Evolutionary conservation across 2,113 vertebrate species (phyloP), one percentile per base, ranked within the genome.

Genomic region (Xenopus borealis): DNA sequence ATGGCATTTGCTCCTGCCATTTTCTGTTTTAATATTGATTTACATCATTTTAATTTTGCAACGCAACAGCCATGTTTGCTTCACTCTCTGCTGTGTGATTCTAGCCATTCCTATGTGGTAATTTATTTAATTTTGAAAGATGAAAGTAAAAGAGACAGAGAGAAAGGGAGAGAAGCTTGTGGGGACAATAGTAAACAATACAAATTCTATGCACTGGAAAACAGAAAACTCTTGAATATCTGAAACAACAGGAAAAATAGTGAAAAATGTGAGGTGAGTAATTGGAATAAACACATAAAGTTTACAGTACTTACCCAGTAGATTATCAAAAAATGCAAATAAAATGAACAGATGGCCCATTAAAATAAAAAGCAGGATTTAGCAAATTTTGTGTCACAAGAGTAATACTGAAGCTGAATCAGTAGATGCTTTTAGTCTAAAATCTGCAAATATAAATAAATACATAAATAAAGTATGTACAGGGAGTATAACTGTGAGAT

Each of bases 1-100:
- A 75, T 40, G 65, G 20, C 23, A 11, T 40, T 12, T 69, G 45
- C 72, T 62, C 57, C 66, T 75, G 72, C 69, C 66, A 69, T 62
- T 11, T 69, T 47, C 20, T 75, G 14, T 44, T 75, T 69, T 12
- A 52, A 50, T 61, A 52, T 40, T 65, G 40, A 53, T 65, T 47
- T 57, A 11, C 47, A 20, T 19, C 58, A 61, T 13, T 72, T 33
- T 63, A 1, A 55, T 72, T 72, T 44, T 53, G 9, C 16, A 40
- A 72, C 40, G 27, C 13, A 72, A 40, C 12, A 64, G 62, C 27
- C 14, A 65, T 27, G 20, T 27, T 17, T 44, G 18, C 71, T 65
- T 72, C 20, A 5, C 55, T 58, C 17, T 58, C 55, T 27, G 10
- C 58, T 61, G 18, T 13, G 58, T 61, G 19, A 23, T 61, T 61